Evolutionary conservation across 2,888 invertebrate species (phyloP), one percentile per base, ranked within the genome.

Genomic region (Heliconius ismenius): DNA sequence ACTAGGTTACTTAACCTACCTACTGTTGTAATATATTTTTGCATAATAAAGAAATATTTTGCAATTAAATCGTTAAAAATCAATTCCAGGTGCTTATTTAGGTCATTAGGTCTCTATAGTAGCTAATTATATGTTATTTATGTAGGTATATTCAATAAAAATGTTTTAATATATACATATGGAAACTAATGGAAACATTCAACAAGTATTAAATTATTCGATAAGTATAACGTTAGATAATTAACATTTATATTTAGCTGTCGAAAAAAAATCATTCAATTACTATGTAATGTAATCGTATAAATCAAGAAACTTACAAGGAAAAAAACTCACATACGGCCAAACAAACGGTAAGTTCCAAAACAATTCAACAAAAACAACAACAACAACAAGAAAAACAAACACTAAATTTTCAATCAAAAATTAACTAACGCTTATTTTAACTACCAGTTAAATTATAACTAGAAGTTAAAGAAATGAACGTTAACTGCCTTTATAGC

Each of bases 21-120:
- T 49, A 21, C 18, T 49, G 21, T 49, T 49, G 1, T 7, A 49
- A 49, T 49, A 49, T 18, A 7, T 49, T 49, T 49, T 65, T 65
- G 36, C 65, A 65, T 39, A 65, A 65, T 13, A 28, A 63, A 24
- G 3, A 10, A 36, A 13, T 36, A n/a, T 39, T 39, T 39, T 36
- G 65, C n/a, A 65, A 65, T 65, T 4, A 65, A 65, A 65, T 65
- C 36, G 24, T 65, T 65, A 65, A 65, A 36, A 24, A 65, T 7
- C 6, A 65, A 65, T 65, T 65, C 64, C 21, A 11, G 64, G 36
- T n/a, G 64, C n/a, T 64, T 36, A 21, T 64, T 64, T 13, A 36
- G 13, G n/a, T 13, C 13, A 65, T 65, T 65, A 39, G 39, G 7
- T 63, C 0, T 26, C 26, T 63, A 63, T 28, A 7, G 18, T 28